phyloP scores from a whole-genome alignment of 53 echinoderm and acorn worm genomes.

The Arbacia lixula region DNA sequence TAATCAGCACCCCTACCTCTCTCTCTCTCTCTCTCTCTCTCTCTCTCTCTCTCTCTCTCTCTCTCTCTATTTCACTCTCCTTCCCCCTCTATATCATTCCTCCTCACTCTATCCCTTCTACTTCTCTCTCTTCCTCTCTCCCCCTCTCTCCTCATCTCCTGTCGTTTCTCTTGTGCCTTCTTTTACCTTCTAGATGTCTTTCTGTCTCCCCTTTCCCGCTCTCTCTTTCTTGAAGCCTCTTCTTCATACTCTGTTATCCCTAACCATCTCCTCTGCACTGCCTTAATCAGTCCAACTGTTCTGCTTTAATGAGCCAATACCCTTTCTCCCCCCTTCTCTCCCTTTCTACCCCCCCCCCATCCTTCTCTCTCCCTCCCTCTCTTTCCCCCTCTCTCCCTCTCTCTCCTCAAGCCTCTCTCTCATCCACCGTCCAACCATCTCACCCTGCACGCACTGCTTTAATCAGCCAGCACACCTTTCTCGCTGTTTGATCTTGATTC shows the following conservation, averaged over 20 bases:
- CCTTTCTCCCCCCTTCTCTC: neutral
- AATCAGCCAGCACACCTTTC: neutral
- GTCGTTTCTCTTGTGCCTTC: neutral
- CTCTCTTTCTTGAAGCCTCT: neutral
- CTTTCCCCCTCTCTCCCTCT: neutral
- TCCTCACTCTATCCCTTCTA: neutral
- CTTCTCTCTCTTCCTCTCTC: too few species aligned
- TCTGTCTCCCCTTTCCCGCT: too few species aligned
- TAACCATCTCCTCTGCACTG: conserved; percentile 1
- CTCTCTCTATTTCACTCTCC: neutral
- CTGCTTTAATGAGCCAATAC: neutral
- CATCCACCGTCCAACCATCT: neutral
- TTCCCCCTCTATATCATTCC: neutral
- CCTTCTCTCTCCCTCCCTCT: neutral
- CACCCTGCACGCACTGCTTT: neutral
- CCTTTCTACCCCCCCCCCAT: neutral
- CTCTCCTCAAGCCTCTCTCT: neutral
- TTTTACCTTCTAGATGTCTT: too few species aligned
- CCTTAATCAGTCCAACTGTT: neutral
- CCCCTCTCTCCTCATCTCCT: neutral
- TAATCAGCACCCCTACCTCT: neutral
- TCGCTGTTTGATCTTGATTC: conserved; percentile 46
- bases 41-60: neutral
- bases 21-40: neutral
- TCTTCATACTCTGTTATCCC: conserved; percentile 12